Evolutionary conservation across 2,888 invertebrate genomes (phyloP), one percentile per base, ranked within the genome.

Genomic region (Idaea straminata): DNA sequence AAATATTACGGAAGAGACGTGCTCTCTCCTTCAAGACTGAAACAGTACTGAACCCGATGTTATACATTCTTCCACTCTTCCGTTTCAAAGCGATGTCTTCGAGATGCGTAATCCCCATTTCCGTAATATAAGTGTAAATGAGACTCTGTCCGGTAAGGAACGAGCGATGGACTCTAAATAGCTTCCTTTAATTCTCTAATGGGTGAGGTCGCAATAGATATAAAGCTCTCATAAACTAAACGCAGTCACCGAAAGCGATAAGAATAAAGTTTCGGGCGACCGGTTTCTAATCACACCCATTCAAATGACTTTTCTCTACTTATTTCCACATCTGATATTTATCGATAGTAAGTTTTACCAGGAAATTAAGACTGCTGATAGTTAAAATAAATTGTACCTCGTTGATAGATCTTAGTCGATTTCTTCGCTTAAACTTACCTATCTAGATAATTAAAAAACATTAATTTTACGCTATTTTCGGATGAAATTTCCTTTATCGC

Each of bases 1-100:
- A 65, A 68, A 64, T 64, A 67, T 59, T 10, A 16, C 34, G 15
- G 15, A 34, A 34, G 25, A 64, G 64, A 66, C 90, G 90, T 84
- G 83, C 82, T 75, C 74, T 76, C 85, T 71, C 77, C 57, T 68
- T 70, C 77, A 72, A 77, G 73, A 67, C 84, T 82, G 81, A 84
- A 86, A 79, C 81, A 81, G 81, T 80, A 91, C 90, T 91, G 90
- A 85, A 76, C 77, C 78, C 10, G 13, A 36, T 7, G 36, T 36
- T 47, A 47, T 10, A 67, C 73, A 71, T 69, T 74, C 70, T 71
- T 70, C 63, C 63, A 61, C 72, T 68, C 70, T 67, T 67, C 66
- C 65, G 64, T 67, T 68, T 74, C 74, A 72, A 66, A 59, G 69
- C 77, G 78, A 73, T 66, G 62, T 67, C 64, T 74, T 71, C 65